Conservation (phyloP, 2,888 invertebrate species). For the Mamestra brassicae region DNA sequence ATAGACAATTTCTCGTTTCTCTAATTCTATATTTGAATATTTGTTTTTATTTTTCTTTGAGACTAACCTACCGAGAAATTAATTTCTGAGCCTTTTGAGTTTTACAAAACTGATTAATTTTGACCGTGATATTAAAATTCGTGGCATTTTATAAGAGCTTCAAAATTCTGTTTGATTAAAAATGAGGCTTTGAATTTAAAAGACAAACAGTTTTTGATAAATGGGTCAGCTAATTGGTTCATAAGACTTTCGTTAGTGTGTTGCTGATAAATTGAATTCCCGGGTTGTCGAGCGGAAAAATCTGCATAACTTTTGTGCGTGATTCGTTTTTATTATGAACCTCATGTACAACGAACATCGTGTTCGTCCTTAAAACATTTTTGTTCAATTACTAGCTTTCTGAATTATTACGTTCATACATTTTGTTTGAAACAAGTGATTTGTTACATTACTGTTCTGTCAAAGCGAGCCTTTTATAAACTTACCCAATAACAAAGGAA, state of each 20-base stretch:
- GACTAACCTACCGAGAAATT: conserved; percentile 1
- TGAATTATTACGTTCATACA: background rate
- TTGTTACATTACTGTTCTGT: background rate
- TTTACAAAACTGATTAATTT: background rate
- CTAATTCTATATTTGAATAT: conserved; percentile 7
- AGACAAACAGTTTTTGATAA: background rate
- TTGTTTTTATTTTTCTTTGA: background rate
- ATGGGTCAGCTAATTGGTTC: background rate
- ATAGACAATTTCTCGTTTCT: conserved; percentile 20
- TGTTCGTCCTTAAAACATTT: background rate
- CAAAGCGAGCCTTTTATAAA: background rate
- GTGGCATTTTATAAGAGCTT: background rate
- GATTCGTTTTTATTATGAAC: conserved; percentile 1
- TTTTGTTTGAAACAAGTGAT: background rate
- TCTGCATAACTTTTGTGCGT: background rate
- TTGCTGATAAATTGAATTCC: conserved; percentile 4
- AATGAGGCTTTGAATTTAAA: background rate
- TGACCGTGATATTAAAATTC: background rate
- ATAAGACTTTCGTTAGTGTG: background rate
- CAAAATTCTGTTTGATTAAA: background rate
- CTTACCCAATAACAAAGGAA: background rate
- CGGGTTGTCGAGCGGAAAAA: background rate
- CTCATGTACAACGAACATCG: background rate
- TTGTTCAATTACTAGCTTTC: background rate
- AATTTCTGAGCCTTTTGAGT: background rate